Percentiles rank a stretch among this genome's conserved stretches.
phyloP scores from a whole-genome alignment of 2,888 invertebrate species.

The Idaea straminata region DNA sequence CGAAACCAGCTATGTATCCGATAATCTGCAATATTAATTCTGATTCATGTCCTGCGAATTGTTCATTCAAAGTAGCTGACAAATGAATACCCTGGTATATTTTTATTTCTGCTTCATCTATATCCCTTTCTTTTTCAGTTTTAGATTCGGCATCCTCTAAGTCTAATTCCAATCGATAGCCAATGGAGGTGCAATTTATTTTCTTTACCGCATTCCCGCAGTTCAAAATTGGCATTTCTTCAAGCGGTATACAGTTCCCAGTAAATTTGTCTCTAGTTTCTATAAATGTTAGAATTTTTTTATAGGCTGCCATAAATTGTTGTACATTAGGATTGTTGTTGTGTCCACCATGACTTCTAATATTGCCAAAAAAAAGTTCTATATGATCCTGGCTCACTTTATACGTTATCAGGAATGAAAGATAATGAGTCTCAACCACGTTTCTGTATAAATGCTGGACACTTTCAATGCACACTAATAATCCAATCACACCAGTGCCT shows the following conservation, averaged over 20 bases:
- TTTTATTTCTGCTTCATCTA: conserved; percentile 6
- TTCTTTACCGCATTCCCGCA: conserved; percentile 9
- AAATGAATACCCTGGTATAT: conserved; percentile 8
- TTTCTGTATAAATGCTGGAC: not conserved
- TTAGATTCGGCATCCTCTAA: conserved; percentile 6
- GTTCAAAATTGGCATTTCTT: conserved; percentile 14
- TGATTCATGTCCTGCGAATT: conserved; percentile 1
- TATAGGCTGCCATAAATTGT: conserved; percentile 18
- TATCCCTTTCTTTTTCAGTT: not conserved
- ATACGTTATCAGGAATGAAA: conserved; percentile 1
- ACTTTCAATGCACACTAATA: not conserved
- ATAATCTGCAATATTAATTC: conserved; percentile 16
- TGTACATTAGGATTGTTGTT: conserved; percentile 25
- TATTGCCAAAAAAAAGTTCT: conserved; percentile 11
- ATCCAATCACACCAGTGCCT: not conserved
- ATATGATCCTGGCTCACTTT: conserved; percentile 3
- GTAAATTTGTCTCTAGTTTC: conserved; percentile 11
- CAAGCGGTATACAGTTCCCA: conserved; percentile 13
- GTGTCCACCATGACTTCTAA: conserved; percentile 20
- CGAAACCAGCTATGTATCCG: conserved; percentile 18
- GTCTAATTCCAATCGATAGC: conserved; percentile 3
- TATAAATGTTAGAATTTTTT: conserved; percentile 16
- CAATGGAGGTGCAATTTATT: conserved; percentile 11
- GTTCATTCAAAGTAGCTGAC: conserved; percentile 9
- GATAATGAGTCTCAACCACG: not conserved